Evolutionary conservation across 2,888 invertebrate genomes (phyloP).

Genomic region (Melanargia galathea): DNA sequence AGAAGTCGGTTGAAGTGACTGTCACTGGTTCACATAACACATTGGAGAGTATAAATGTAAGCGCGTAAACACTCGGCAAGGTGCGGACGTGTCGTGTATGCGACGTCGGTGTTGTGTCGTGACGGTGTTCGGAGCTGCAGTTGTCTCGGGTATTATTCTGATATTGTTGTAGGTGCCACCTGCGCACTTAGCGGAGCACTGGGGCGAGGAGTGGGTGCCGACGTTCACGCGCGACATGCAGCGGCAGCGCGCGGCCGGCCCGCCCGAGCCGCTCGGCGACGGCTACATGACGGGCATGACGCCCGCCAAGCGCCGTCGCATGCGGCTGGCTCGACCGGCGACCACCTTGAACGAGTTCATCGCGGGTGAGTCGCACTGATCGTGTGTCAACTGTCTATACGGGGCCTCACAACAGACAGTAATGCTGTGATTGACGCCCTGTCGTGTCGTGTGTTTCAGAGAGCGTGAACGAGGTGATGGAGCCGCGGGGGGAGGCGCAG

Average conservation of each 20-base stretch:
- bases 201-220: slow-evolving; percentile 88
- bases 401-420: too few species aligned
- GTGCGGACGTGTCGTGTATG: not conserved
- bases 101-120: slow-evolving; percentile 29
- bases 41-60: too few species aligned
- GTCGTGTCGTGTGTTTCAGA: slow-evolving; percentile 45
- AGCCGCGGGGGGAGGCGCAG: slow-evolving; percentile 42
- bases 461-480: slow-evolving; percentile 53
- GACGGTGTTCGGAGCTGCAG: slow-evolving; percentile 11
- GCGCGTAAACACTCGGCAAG: too few species aligned
- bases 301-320: slow-evolving; percentile 91
- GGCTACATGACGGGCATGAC: slow-evolving; percentile 95
- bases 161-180: slow-evolving; percentile 50
- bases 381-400: too few species aligned
- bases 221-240: slow-evolving; percentile 91
- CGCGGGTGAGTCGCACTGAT: slow-evolving; percentile 60
- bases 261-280: slow-evolving; percentile 88
- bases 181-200: slow-evolving; percentile 74
- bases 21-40: too few species aligned
- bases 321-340: slow-evolving; percentile 64
- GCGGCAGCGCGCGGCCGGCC: slow-evolving; percentile 85
- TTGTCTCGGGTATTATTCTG: slow-evolving; percentile 35
- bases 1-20: too few species aligned
- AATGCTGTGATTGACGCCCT: too few species aligned
- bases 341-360: slow-evolving; percentile 59